Percentiles rank a stretch among this genome's conserved stretches.
These are phyloP conservation scores for Spisula subtruncata DNA, from an alignment of 2,888 invertebrate species.

Conservation along the genomic window DNA sequence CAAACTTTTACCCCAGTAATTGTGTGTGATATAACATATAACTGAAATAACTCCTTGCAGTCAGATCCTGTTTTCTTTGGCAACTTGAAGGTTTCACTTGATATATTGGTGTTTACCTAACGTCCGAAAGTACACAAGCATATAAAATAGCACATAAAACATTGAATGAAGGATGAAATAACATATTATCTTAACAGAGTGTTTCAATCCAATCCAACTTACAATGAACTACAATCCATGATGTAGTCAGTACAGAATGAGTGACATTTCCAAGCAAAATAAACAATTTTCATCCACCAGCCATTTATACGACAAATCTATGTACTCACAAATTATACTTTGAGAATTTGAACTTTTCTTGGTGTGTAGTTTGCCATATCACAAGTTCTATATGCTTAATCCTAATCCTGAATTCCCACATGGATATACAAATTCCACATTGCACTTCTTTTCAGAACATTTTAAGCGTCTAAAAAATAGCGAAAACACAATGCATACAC, in stretches of 20 bases:
- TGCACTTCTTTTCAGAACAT: not conserved
- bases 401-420: not conserved
- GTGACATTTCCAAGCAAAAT: constrained; percentile 3
- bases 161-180: not conserved
- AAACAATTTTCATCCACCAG: not conserved
- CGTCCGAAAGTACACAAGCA: not conserved
- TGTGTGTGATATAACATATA: too few species aligned
- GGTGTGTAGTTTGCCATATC: not conserved
- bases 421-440: not conserved
- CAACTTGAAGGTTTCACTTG: too few species aligned
- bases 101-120: too few species aligned
- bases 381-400: not conserved
- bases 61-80: too few species aligned
- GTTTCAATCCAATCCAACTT: not conserved
- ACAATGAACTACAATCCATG: not conserved
- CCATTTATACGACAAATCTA: not conserved
- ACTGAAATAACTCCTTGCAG: too few species aligned
- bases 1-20: too few species aligned
- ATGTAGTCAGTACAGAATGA: not conserved
- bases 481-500: not conserved
- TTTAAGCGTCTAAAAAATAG: not conserved
- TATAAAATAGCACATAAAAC: constrained; percentile 11
- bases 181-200: not conserved
- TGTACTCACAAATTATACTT: not conserved
- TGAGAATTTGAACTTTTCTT: not conserved